Conservation (phyloP, 1,140 invertebrate species). For the Drosophila sp. region DNA sequence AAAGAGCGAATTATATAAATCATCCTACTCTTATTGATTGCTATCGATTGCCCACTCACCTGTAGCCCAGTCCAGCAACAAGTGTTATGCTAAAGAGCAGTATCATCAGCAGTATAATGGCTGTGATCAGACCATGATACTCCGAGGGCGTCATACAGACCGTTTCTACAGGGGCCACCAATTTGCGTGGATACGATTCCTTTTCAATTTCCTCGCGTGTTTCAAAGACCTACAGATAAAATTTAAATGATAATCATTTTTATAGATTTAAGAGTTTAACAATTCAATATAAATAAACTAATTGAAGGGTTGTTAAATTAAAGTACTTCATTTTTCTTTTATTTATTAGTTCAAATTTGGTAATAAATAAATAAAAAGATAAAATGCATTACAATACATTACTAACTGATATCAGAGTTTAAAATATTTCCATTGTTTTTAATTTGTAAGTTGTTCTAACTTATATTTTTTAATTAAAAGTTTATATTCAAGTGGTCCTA, state of each 20-base stretch:
- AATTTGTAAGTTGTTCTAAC: too few species aligned
- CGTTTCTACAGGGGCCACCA: slow-evolving; percentile 87
- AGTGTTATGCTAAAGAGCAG: slow-evolving; percentile 88
- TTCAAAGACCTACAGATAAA: slow-evolving; percentile 87
- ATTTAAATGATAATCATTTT: too few species aligned
- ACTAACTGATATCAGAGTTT: too few species aligned
- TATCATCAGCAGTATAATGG: slow-evolving; percentile 89
- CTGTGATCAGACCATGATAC: slow-evolving; percentile 91
- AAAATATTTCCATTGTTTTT: too few species aligned
- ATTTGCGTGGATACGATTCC: slow-evolving; percentile 86
- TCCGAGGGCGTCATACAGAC: slow-evolving; percentile 90
- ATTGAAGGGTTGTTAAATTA: too few species aligned
- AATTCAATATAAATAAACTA: too few species aligned
- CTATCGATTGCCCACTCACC: slow-evolving; percentile 81
- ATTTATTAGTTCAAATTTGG: too few species aligned
- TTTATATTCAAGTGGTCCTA: too few species aligned
- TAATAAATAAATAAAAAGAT: too few species aligned
- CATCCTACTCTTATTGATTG: not conserved
- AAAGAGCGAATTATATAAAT: not conserved
- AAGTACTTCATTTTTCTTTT: too few species aligned
- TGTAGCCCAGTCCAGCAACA: slow-evolving; percentile 88
- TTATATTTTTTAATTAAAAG: too few species aligned
- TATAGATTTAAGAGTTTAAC: not conserved
- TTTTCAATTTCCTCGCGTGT: slow-evolving; percentile 90
- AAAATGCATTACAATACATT: too few species aligned